Conservation (phyloP, 2,888 invertebrate species). For the Dasypolia templi region DNA sequence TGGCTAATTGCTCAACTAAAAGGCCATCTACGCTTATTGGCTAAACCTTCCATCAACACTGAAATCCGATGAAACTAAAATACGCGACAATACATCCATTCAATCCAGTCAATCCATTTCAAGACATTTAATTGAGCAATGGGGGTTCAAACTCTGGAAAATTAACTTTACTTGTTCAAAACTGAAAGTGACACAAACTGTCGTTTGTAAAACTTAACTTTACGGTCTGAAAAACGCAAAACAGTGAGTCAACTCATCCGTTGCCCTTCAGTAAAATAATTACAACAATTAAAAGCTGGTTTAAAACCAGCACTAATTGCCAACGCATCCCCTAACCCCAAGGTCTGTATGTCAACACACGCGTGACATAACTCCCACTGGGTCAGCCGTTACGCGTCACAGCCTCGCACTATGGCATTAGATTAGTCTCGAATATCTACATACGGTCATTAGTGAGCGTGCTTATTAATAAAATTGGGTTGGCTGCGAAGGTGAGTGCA, state of each 20-base stretch:
- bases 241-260: neutral
- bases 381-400: constrained; percentile 65
- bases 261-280: neutral
- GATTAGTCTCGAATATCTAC: constrained; percentile 35
- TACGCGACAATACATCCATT: too few relatives aligned
- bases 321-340: constrained; percentile 9
- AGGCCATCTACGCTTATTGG: too few relatives aligned
- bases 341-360: constrained; percentile 45
- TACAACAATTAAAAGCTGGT: too few relatives aligned
- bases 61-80: too few relatives aligned
- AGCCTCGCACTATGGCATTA: constrained; percentile 60
- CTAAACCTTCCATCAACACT: too few relatives aligned
- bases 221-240: neutral
- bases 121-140: neutral
- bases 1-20: too few relatives aligned
- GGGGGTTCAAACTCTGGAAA: neutral
- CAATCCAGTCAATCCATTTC: too few relatives aligned
- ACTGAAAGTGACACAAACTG: too few relatives aligned
- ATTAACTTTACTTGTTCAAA: neutral
- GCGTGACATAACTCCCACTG: constrained; percentile 52
- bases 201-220: neutral
- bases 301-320: neutral
- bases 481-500: constrained; percentile 39
- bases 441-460: constrained; percentile 44
- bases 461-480: constrained; percentile 59